Conservation (phyloP, 2,888 invertebrate species). For the Watsonalla binaria region DNA sequence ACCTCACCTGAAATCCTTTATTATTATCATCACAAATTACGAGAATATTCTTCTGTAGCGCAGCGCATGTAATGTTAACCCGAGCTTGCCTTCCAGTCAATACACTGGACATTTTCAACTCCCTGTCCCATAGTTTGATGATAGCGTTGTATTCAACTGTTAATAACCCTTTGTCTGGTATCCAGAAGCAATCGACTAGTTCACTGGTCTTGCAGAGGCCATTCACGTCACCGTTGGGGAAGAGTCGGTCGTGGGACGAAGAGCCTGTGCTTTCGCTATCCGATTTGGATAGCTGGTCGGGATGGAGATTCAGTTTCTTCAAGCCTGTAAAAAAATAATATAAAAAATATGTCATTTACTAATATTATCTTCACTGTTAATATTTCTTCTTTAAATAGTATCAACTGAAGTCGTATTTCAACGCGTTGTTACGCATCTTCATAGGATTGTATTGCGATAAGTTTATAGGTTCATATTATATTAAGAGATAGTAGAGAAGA, state of each 20-base stretch:
- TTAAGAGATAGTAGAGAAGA: no score
- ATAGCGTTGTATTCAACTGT: conserved; percentile 61
- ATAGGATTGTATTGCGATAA: no score
- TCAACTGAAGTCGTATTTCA: no score
- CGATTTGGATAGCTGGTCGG: conserved; percentile 47
- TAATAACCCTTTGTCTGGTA: conserved; percentile 47
- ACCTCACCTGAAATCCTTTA: conserved; percentile 56
- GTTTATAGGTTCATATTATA: no score
- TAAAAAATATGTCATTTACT: no score
- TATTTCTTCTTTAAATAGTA: no score
- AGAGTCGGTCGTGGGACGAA: conserved; percentile 43
- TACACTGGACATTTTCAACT: conserved; percentile 45
- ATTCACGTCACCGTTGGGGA: conserved; percentile 43
- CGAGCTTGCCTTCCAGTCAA: conserved; percentile 53
- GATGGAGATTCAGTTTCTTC: conserved; percentile 42
- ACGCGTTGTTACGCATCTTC: no score
- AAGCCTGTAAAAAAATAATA: no score
- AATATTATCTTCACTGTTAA: no score
- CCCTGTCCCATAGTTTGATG: conserved; percentile 59
- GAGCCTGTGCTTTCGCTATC: conserved; percentile 49
- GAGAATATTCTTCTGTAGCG: conserved; percentile 52
- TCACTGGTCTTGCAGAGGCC: conserved; percentile 42
- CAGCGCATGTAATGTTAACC: conserved; percentile 49
- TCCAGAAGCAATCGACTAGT: conserved; percentile 57
- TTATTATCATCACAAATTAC: conserved; percentile 59